Percentiles rank a stretch among this genome's conserved stretches.
Evolutionary conservation across 2,888 invertebrate genomes (phyloP).

Genomic region (Melieria omissa): DNA sequence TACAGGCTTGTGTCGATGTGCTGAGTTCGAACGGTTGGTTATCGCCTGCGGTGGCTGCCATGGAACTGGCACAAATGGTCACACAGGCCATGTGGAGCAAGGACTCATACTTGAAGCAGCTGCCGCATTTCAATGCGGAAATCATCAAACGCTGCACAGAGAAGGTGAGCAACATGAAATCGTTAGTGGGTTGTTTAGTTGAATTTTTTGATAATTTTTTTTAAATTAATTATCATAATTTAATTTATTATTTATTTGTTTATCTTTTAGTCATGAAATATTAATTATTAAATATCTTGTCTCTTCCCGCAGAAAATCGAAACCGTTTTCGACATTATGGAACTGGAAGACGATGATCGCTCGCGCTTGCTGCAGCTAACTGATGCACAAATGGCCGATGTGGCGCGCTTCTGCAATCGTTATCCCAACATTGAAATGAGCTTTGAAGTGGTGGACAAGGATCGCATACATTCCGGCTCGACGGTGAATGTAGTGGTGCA

Average conservation of each 20-base stretch:
- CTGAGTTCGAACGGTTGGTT: slow-evolving; percentile 97
- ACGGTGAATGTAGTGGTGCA: slow-evolving; percentile 91
- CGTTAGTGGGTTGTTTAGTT: neutral
- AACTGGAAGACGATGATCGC: slow-evolving; percentile 86
- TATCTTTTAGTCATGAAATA: no score
- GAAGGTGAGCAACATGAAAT: slow-evolving; percentile 67
- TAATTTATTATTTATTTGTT: no score
- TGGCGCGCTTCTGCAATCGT: slow-evolving; percentile 97
- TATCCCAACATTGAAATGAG: slow-evolving; percentile 98
- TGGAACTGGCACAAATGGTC: slow-evolving; percentile 99
- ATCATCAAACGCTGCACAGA: slow-evolving; percentile 91
- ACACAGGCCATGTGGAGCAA: slow-evolving; percentile 99
- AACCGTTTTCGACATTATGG: slow-evolving; percentile 82
- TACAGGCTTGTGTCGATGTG: slow-evolving; percentile 97
- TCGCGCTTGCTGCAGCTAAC: slow-evolving; percentile 81
- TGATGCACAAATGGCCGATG: slow-evolving; percentile 94
- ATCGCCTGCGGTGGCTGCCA: slow-evolving; percentile 97
- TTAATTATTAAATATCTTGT: no score
- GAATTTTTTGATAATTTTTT: neutral
- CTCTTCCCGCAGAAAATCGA: slow-evolving; percentile 69
- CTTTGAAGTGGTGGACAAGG: slow-evolving; percentile 88
- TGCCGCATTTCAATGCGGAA: slow-evolving; percentile 93
- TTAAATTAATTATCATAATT: neutral
- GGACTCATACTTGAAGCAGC: slow-evolving; percentile 95
- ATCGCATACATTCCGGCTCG: slow-evolving; percentile 81